These are phyloP conservation scores for Dexiosoma caninum DNA, from an alignment of 2,888 invertebrate genomes.

Conservation along the genomic window DNA sequence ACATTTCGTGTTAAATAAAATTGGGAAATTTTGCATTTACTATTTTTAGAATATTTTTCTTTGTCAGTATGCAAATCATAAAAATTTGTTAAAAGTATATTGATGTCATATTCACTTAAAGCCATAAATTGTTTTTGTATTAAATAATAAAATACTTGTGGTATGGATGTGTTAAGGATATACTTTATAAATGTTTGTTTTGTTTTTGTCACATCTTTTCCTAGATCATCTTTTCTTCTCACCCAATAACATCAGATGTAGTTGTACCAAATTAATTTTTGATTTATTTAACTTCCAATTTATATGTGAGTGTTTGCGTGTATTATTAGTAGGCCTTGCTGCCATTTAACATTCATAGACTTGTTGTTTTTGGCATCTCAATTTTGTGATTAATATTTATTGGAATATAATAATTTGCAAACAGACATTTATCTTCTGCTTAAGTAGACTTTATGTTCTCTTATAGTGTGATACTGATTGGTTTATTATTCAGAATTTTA, in stretches of 20 bases:
- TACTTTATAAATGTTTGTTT: conserved; percentile 11
- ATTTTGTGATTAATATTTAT: conserved; percentile 18
- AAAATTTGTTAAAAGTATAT: no score
- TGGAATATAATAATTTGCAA: not conserved
- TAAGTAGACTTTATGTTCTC: not conserved
- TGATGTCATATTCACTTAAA: not conserved
- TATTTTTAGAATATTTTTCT: no score
- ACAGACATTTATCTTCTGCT: not conserved
- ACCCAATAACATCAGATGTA: not conserved
- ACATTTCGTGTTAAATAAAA: not conserved
- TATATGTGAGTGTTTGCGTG: not conserved
- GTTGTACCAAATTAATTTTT: conserved; percentile 1
- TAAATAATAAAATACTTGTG: not conserved
- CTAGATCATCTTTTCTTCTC: not conserved
- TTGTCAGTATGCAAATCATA: no score
- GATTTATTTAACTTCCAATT: not conserved
- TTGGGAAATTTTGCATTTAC: not conserved
- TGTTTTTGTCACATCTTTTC: conserved; percentile 4
- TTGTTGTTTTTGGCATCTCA: not conserved
- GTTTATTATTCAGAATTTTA: not conserved
- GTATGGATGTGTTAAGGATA: not conserved
- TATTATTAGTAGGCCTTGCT: not conserved
- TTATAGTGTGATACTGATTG: not conserved
- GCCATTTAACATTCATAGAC: not conserved
- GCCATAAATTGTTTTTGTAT: conserved; percentile 6